A percentile compares a stretch with the other conserved stretches of the same genome.
Conservation (phyloP, 2,797 vertebrate species). For the Phataginus tricuspis region DNA sequence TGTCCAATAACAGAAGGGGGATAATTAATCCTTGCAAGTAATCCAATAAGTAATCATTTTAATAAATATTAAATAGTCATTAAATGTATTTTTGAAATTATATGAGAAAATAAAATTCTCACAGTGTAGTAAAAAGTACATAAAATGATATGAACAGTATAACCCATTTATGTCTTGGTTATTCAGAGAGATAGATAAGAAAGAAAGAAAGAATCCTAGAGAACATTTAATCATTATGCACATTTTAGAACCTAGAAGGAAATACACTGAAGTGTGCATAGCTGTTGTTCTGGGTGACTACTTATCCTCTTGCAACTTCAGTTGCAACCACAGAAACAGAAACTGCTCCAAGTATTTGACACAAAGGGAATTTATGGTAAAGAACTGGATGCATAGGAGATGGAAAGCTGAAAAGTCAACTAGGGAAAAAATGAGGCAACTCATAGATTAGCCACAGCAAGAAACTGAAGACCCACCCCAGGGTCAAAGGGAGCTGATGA, state of each 20-base stretch:
- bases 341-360: neutral
- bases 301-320: neutral
- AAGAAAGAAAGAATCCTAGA: neutral
- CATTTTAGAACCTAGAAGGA: neutral
- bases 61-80: neutral
- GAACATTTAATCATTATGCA: neutral
- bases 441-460: neutral
- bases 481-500: neutral
- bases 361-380: neutral
- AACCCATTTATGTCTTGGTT: slow-evolving; percentile 7
- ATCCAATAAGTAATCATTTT: neutral
- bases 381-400: neutral
- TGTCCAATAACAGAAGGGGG: neutral
- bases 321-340: neutral
- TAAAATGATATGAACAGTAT: neutral
- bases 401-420: neutral
- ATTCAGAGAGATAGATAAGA: neutral
- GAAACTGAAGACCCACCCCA: neutral
- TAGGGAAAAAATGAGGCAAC: neutral
- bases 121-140: neutral
- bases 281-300: neutral
- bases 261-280: neutral
- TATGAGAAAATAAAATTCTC: slow-evolving; percentile 44
- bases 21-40: too few species aligned
- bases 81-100: slow-evolving; percentile 42